phyloP scores from a whole-genome alignment of 2,797 vertebrate species.

The Sebastes taczanowskii region DNA sequence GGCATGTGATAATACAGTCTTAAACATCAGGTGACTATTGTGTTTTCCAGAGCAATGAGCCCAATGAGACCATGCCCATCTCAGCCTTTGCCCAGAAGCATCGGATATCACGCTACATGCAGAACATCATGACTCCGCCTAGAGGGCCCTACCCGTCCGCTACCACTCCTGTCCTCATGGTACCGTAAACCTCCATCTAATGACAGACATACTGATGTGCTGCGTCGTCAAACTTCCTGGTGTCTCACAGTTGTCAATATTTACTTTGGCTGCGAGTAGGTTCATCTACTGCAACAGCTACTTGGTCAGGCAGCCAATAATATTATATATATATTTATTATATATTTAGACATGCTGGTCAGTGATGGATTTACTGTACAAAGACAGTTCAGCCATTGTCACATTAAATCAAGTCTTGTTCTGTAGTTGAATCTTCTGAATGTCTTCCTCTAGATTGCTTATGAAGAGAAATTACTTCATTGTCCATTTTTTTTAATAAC shows the following conservation, averaged over 20 bases:
- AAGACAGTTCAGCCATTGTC: neutral
- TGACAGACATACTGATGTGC: neutral
- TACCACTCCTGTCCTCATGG: conserved; percentile 91
- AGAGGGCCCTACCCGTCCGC: conserved; percentile 87
- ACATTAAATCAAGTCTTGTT: neutral
- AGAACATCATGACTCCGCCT: conserved; percentile 91
- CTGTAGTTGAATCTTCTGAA: neutral
- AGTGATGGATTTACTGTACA: neutral
- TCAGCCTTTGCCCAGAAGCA: conserved; percentile 98
- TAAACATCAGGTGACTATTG: neutral
- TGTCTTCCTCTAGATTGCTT: neutral
- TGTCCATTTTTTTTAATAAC: conserved; percentile 19
- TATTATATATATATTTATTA: too few species aligned
- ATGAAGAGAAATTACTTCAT: neutral
- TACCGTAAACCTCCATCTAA: conserved; percentile 57
- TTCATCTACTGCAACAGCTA: neutral
- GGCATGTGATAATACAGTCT: neutral
- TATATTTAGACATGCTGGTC: too few species aligned
- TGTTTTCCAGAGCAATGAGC: conserved; percentile 91
- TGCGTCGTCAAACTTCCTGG: neutral
- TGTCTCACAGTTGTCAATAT: neutral
- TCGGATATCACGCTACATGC: conserved; percentile 88
- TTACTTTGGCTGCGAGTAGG: neutral
- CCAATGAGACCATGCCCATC: conserved; percentile 98
- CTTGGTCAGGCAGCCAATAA: neutral